A percentile compares a stretch with the other conserved stretches of the same genome.
Conservation (phyloP, 1,140 invertebrate genomes). For the Monomorium pharaonis region DNA sequence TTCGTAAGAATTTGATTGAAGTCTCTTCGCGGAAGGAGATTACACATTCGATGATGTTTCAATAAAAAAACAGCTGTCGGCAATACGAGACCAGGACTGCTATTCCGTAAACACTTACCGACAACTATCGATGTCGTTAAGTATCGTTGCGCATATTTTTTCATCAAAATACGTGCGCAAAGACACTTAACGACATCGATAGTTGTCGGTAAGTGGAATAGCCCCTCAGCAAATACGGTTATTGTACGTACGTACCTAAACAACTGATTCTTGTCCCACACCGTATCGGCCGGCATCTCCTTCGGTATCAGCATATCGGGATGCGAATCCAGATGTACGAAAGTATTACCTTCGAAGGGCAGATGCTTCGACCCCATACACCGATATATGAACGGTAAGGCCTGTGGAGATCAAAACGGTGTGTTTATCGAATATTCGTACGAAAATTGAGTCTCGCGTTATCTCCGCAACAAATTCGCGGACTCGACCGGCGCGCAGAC, state of each 20-base stretch:
- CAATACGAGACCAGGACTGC: too few relatives aligned
- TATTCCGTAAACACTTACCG: too few relatives aligned
- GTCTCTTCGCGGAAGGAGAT: background rate
- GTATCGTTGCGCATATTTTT: too few relatives aligned
- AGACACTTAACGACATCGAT: too few relatives aligned
- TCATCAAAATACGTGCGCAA: too few relatives aligned
- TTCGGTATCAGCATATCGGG: slow-evolving; percentile 95
- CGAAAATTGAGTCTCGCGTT: background rate
- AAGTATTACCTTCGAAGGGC: slow-evolving; percentile 89
- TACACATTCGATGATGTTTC: background rate
- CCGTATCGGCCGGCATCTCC: slow-evolving; percentile 89
- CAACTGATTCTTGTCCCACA: slow-evolving; percentile 88
- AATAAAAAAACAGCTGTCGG: background rate
- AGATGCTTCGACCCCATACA: slow-evolving; percentile 93
- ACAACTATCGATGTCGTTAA: too few relatives aligned
- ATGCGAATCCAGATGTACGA: slow-evolving; percentile 96
- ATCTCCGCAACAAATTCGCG: background rate
- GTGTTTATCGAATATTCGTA: background rate
- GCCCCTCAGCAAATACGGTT: background rate
- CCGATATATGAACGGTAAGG: slow-evolving; percentile 91
- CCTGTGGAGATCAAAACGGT: slow-evolving; percentile 66
- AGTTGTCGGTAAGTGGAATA: too few relatives aligned
- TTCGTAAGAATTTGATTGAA: background rate
- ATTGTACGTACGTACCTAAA: slow-evolving; percentile 77
- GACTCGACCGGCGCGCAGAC: background rate